A percentile compares a stretch with the other conserved stretches of the same genome.
Conservation (phyloP, 2,888 invertebrate genomes). For the Cheilosia pagana region DNA sequence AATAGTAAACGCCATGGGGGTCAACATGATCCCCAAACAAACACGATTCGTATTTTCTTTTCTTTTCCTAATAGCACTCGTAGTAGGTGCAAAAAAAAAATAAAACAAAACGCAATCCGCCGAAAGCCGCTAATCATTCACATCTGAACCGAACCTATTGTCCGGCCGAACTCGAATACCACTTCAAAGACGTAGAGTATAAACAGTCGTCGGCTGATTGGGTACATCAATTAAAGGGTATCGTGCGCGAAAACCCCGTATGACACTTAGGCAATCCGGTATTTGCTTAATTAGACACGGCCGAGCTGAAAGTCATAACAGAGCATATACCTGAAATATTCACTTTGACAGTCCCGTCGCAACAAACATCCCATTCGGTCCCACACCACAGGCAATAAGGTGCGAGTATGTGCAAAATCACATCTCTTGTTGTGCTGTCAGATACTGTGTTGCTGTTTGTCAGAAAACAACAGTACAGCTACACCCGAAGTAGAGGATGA, state of each 20-base stretch:
- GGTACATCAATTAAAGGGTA: conserved; percentile 1
- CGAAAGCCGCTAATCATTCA: neutral
- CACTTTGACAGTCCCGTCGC: conserved; percentile 1
- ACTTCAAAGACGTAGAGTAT: neutral
- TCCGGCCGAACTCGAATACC: neutral
- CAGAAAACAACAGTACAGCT: conserved; percentile 38
- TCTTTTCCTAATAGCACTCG: too few species aligned
- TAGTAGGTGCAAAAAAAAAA: neutral
- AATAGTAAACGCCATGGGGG: too few species aligned
- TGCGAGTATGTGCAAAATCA: neutral
- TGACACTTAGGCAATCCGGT: neutral
- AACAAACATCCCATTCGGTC: conserved; percentile 9
- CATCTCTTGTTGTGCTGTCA: neutral
- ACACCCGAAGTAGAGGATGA: conserved; percentile 23
- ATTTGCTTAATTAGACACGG: conserved; percentile 8
- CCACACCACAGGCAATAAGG: conserved; percentile 2
- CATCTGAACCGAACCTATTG: neutral
- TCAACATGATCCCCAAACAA: too few species aligned
- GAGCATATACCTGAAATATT: conserved; percentile 2
- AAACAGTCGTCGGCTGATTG: neutral
- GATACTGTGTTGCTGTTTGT: conserved; percentile 17
- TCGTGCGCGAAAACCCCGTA: neutral
- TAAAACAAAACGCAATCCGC: neutral
- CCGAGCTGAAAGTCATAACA: neutral
- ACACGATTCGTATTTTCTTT: too few species aligned